A percentile compares a stretch with the other conserved stretches of the same genome.
phyloP scores from a whole-genome alignment of 53 echinoderm and acorn worm genomes.

The Echinarachnius parma region DNA sequence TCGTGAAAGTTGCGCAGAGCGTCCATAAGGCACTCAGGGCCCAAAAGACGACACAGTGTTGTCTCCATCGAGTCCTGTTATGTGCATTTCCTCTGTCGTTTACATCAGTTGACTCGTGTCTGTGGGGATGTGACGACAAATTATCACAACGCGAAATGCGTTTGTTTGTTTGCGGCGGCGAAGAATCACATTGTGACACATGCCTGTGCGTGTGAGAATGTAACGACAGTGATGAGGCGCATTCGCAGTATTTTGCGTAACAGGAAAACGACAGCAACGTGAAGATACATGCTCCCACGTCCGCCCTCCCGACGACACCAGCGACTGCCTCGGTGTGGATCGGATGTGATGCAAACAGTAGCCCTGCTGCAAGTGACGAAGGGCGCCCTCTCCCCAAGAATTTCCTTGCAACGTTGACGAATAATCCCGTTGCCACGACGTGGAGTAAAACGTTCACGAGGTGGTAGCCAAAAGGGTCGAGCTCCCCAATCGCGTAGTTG shows the following conservation, averaged over 20 bases:
- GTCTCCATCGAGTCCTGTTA: constrained; percentile 3
- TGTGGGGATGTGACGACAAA: background rate
- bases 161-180: no score
- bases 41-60: constrained; percentile 2
- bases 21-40: constrained; percentile 29
- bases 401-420: constrained; percentile 41
- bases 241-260: constrained; percentile 72
- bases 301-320: constrained; percentile 90
- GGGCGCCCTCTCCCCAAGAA: constrained; percentile 21
- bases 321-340: constrained; percentile 99
- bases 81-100: background rate
- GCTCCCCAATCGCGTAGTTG: constrained; percentile 64
- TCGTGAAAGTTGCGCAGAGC: constrained; percentile 68
- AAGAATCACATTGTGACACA: constrained; percentile 28
- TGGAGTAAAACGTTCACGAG: constrained; percentile 64
- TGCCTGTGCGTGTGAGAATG: background rate
- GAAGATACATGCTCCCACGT: constrained; percentile 81
- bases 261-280: constrained; percentile 71
- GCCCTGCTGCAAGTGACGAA: constrained; percentile 40
- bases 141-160: no score
- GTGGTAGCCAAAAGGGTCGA: constrained; percentile 69
- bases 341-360: constrained; percentile 72
- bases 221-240: constrained; percentile 1
- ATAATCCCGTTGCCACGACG: constrained; percentile 50
- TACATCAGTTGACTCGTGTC: background rate